Evolutionary conservation across 2,888 invertebrate species (phyloP).

Genomic region (Arctia plantaginis): DNA sequence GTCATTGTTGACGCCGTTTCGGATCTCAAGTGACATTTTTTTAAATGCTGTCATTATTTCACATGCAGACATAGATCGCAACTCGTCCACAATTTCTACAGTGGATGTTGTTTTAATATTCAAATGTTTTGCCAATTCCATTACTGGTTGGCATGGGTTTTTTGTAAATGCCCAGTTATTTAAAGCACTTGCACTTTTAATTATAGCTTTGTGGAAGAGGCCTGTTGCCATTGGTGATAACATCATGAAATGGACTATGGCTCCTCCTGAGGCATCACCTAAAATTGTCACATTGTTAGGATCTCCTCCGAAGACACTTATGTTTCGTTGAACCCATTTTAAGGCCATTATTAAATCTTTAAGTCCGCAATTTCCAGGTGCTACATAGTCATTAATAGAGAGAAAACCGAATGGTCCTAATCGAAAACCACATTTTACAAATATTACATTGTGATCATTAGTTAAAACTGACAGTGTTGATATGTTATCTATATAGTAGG

Average conservation of each 20-base stretch:
- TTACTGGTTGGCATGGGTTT: slow-evolving; percentile 68
- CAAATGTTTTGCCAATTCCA: slow-evolving; percentile 68
- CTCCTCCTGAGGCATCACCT: slow-evolving; percentile 80
- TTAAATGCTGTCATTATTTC: slow-evolving; percentile 65
- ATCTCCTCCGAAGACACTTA: slow-evolving; percentile 78
- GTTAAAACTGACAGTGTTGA: slow-evolving; percentile 71
- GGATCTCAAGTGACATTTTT: slow-evolving; percentile 40
- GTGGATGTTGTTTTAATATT: slow-evolving; percentile 63
- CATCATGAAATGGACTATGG: slow-evolving; percentile 80
- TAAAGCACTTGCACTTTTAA: slow-evolving; percentile 79
- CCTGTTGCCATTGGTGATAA: slow-evolving; percentile 81
- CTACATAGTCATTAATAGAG: slow-evolving; percentile 74
- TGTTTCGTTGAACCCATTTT: slow-evolving; percentile 80
- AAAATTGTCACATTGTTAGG: slow-evolving; percentile 81
- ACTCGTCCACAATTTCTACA: slow-evolving; percentile 71
- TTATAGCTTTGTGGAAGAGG: slow-evolving; percentile 79
- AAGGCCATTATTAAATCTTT: slow-evolving; percentile 80
- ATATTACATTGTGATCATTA: slow-evolving; percentile 69
- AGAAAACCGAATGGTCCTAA: slow-evolving; percentile 82
- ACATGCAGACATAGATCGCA: slow-evolving; percentile 60
- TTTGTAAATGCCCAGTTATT: slow-evolving; percentile 75
- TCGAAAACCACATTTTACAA: slow-evolving; percentile 78
- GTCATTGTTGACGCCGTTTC: slow-evolving; percentile 49
- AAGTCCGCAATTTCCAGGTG: slow-evolving; percentile 80
- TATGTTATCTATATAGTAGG: slow-evolving; percentile 61